Evolutionary conservation across 2,888 invertebrate species (phyloP).

Genomic region (Nemotelus nigrinus): DNA sequence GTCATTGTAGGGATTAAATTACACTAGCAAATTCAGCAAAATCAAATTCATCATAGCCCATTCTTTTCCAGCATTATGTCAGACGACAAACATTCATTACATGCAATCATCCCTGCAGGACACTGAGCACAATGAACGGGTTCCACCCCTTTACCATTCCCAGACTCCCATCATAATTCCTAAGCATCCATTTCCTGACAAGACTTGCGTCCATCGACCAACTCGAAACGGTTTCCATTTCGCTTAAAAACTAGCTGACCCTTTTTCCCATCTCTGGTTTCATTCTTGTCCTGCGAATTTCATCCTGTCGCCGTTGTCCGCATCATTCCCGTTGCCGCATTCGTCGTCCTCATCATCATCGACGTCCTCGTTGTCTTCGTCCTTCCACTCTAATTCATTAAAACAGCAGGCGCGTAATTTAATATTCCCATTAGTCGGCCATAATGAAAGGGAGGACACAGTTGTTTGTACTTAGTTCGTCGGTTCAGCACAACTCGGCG

Average conservation of each 20-base stretch:
- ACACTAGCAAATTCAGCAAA: neutral
- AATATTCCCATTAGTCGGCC: conserved; percentile 64
- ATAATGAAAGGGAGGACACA: conserved; percentile 50
- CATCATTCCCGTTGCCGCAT: neutral
- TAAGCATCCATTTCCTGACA: neutral
- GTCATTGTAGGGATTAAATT: too few species aligned
- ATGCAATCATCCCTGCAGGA: conserved; percentile 41
- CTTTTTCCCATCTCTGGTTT: neutral
- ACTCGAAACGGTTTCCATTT: conserved; percentile 36
- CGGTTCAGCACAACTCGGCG: too few species aligned
- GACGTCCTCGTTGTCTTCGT: neutral
- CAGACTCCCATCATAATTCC: conserved; percentile 1
- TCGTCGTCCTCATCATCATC: conserved; percentile 26
- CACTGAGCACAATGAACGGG: conserved; percentile 14
- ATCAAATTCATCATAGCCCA: neutral
- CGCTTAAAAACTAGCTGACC: conserved; percentile 29
- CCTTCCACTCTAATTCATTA: conserved; percentile 56
- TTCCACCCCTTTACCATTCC: conserved; percentile 36
- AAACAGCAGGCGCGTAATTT: conserved; percentile 62
- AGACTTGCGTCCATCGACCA: conserved; percentile 19
- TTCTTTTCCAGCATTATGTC: neutral
- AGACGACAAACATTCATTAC: conserved; percentile 22
- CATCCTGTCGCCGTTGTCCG: conserved; percentile 3
- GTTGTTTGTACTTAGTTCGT: conserved; percentile 44
- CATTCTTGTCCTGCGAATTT: conserved; percentile 6